These are phyloP conservation scores for Micromys minutus DNA, from an alignment of 2,113 vertebrate species.

Conservation along the genomic window DNA sequence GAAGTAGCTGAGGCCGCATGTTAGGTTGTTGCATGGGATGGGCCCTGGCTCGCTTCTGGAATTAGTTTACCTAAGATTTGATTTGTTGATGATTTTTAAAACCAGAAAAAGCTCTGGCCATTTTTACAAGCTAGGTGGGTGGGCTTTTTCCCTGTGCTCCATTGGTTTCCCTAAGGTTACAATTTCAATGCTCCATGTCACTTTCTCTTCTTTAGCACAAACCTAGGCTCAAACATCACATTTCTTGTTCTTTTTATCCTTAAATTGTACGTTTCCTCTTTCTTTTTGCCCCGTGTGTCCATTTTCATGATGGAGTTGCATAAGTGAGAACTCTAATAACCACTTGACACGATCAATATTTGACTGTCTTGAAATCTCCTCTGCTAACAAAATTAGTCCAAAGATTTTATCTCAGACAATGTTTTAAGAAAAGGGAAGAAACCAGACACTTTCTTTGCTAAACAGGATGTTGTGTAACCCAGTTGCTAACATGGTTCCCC, in stretches of 20 bases:
- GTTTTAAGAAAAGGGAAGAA: not conserved
- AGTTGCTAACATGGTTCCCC: not conserved
- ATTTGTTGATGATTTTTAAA: not conserved
- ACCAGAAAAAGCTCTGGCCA: not conserved
- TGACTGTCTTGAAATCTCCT: not conserved
- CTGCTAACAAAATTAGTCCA: not conserved
- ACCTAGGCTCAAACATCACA: not conserved
- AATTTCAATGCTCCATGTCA: not conserved
- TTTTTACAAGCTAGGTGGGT: not conserved
- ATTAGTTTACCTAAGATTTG: not conserved
- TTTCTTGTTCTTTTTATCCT: not conserved
- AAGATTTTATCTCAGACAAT: not conserved
- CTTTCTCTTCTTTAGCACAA: not conserved
- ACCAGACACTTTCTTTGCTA: not conserved
- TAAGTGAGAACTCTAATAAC: not conserved
- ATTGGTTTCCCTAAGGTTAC: not conserved
- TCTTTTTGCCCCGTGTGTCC: not conserved
- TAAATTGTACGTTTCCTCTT: not conserved
- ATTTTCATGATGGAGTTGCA: not conserved
- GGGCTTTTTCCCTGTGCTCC: not conserved
- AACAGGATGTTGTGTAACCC: not conserved
- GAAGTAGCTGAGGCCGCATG: not conserved
- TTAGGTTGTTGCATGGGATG: not conserved
- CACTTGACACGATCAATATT: not conserved
- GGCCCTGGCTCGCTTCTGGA: not conserved